Percentiles rank a stretch among this genome's conserved stretches.
Evolutionary conservation across 2,113 vertebrate species (phyloP).

Genomic region (Tragelaphus buxtoni): DNA sequence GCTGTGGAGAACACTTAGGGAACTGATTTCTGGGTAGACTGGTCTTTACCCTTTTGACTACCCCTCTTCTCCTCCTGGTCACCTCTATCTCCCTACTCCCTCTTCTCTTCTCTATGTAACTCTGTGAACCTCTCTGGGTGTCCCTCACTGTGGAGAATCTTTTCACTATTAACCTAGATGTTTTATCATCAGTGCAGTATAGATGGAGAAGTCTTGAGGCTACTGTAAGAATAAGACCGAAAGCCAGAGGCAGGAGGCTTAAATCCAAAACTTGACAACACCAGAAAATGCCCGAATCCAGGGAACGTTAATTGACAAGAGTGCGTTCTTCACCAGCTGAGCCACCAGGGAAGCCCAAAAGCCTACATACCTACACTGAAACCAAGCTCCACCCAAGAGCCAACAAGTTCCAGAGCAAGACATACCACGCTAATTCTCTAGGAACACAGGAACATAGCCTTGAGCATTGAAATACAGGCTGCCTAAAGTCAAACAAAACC

Average conservation of each 20-base stretch:
- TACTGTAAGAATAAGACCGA: background rate
- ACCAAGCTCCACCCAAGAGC: background rate
- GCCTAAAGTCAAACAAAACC: background rate
- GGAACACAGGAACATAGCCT: background rate
- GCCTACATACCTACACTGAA: background rate
- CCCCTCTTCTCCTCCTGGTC: background rate
- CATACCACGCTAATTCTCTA: background rate
- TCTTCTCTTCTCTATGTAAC: background rate
- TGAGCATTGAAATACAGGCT: background rate
- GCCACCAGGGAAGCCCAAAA: background rate
- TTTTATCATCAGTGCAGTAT: background rate
- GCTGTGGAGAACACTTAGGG: background rate
- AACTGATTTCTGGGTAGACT: background rate
- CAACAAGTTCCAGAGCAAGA: background rate
- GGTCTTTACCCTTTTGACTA: background rate
- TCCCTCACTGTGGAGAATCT: background rate
- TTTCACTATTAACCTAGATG: background rate
- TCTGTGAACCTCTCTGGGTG: background rate
- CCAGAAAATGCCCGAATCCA: background rate
- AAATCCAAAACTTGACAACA: background rate
- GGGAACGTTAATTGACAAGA: background rate
- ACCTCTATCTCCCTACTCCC: background rate
- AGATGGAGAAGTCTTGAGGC: background rate
- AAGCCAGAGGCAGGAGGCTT: background rate
- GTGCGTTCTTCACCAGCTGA: too few relatives aligned